These are phyloP conservation scores for Polydesmus complanatus DNA, from an alignment of 2,888 invertebrate species.

Conservation along the genomic window DNA sequence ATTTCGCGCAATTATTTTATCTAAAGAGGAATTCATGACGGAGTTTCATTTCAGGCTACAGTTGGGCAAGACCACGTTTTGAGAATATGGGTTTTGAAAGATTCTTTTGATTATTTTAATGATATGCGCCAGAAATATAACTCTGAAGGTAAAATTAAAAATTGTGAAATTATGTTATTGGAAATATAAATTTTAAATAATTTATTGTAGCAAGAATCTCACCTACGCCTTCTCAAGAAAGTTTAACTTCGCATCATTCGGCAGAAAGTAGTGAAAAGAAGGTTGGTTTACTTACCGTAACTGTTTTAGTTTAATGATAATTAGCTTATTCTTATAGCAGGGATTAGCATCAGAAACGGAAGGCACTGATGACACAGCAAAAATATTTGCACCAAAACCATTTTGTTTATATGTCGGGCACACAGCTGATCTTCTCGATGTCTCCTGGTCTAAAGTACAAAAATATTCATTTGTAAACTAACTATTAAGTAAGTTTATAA, in stretches of 20 bases:
- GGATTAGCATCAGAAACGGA: slow-evolving; percentile 10
- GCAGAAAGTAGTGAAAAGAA: slow-evolving; percentile 22
- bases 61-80: slow-evolving; percentile 92
- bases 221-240: slow-evolving; percentile 85
- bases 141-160: slow-evolving; percentile 41
- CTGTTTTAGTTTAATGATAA: not conserved
- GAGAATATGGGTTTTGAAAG: slow-evolving; percentile 85
- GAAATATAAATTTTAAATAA: not conserved
- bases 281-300: slow-evolving; percentile 14
- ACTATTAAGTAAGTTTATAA: not conserved
- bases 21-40: too few relatives aligned
- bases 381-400: slow-evolving; percentile 46
- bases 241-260: slow-evolving; percentile 63
- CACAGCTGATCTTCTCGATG: slow-evolving; percentile 87
- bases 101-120: slow-evolving; percentile 79
- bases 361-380: slow-evolving; percentile 41
- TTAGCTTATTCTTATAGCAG: too few relatives aligned
- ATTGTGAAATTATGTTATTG: not conserved
- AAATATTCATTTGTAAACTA: not conserved
- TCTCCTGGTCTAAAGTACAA: slow-evolving; percentile 83
- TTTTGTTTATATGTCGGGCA: slow-evolving; percentile 90
- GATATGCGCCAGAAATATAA: slow-evolving; percentile 93
- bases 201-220: slow-evolving; percentile 39
- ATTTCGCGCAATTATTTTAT: not conserved
- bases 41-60: slow-evolving; percentile 48